Conservation (phyloP, 2,888 invertebrate species). For the Saturnia japonica region DNA sequence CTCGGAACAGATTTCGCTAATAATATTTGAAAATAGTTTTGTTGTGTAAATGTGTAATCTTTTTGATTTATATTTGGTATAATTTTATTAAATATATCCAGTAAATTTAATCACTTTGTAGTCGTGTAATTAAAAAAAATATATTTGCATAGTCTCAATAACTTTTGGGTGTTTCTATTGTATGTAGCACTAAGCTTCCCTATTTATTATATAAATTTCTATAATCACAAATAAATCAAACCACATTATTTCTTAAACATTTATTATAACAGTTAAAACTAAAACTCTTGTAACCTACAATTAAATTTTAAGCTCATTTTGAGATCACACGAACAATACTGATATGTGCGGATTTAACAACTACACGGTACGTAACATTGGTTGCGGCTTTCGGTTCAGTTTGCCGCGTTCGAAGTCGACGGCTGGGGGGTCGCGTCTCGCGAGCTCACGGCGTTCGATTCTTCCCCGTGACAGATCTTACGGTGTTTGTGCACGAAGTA, state of each 20-base stretch:
- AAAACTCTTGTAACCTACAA: conserved; percentile 34
- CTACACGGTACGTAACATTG: conserved; percentile 21
- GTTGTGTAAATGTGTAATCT: no score
- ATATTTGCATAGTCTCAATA: no score
- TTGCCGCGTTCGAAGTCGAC: conserved; percentile 56
- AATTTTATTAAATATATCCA: neutral
- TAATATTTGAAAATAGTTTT: no score
- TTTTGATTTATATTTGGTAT: neutral
- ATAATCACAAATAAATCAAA: conserved; percentile 31
- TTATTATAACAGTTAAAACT: conserved; percentile 37
- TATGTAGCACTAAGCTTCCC: no score
- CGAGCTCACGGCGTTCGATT: conserved; percentile 51
- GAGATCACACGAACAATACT: conserved; percentile 49
- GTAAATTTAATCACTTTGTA: neutral
- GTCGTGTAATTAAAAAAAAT: neutral
- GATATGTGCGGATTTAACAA: conserved; percentile 54
- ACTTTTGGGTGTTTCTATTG: no score
- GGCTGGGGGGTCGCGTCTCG: conserved; percentile 42
- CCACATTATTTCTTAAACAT: conserved; percentile 33
- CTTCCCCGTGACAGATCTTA: conserved; percentile 90
- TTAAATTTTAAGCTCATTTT: conserved; percentile 46
- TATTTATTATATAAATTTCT: no score
- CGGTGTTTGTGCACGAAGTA: conserved; percentile 96
- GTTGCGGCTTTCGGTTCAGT: conserved; percentile 24
- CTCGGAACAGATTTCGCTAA: no score